These are phyloP conservation scores for Nothura maculosa DNA, from an alignment of 2,797 vertebrate genomes.

Conservation along the genomic window DNA sequence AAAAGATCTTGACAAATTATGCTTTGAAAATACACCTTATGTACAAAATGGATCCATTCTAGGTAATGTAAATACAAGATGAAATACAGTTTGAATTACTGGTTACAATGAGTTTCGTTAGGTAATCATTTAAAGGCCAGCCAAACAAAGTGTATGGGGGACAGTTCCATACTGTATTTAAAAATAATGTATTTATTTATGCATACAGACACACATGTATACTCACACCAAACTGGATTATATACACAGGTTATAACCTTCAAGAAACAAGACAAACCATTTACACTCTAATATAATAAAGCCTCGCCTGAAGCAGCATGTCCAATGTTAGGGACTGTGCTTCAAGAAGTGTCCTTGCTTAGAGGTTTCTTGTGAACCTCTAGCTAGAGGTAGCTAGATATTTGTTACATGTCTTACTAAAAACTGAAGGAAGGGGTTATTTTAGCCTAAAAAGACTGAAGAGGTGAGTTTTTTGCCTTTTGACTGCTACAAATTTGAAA, in stretches of 20 bases:
- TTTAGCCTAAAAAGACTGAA: background rate
- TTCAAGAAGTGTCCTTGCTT: background rate
- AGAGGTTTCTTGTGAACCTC: background rate
- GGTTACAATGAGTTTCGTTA: background rate
- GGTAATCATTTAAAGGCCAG: background rate
- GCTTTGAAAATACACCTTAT: background rate
- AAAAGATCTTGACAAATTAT: background rate
- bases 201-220: too few relatives aligned
- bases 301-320: background rate
- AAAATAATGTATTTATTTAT: too few relatives aligned
- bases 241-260: background rate
- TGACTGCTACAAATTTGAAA: background rate
- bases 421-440: background rate
- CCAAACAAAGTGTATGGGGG: background rate
- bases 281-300: background rate
- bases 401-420: background rate
- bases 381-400: too few relatives aligned
- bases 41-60: background rate
- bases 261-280: background rate
- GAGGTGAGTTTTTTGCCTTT: background rate
- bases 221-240: background rate
- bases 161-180: background rate
- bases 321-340: background rate
- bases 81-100: background rate
- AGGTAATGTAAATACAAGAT: background rate